Conservation (phyloP, 2,113 vertebrate genomes). For the Acinonyx jubatus region DNA sequence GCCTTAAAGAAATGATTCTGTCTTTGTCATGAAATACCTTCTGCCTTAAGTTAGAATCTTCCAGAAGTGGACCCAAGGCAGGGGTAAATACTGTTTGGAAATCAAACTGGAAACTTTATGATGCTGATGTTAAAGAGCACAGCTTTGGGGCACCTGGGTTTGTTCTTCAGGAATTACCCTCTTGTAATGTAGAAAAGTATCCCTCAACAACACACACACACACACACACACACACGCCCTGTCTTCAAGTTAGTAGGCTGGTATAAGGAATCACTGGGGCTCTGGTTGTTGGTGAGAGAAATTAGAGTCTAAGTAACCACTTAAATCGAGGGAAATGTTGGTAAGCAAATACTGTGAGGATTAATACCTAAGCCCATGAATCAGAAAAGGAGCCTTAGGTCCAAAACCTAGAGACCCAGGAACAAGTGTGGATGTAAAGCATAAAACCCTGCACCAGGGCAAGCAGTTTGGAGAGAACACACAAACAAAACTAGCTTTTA, state of each 20-base stretch:
- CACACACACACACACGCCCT: too few species aligned
- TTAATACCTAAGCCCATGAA: background rate
- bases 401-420: background rate
- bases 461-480: background rate
- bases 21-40: background rate
- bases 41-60: background rate
- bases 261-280: background rate
- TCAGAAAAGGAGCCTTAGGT: background rate
- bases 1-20: background rate
- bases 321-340: background rate
- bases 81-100: background rate
- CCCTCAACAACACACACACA: background rate
- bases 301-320: background rate
- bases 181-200: background rate
- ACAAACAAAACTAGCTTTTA: background rate
- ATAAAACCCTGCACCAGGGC: background rate
- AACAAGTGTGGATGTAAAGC: background rate
- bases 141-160: background rate
- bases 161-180: background rate
- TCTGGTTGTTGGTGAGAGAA: background rate
- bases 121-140: background rate
- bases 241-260: background rate
- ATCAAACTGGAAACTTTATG: background rate
- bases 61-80: background rate
- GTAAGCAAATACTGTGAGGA: background rate